Evolutionary conservation across 2,113 vertebrate genomes (phyloP).

Genomic region (Vidua chalybeata): DNA sequence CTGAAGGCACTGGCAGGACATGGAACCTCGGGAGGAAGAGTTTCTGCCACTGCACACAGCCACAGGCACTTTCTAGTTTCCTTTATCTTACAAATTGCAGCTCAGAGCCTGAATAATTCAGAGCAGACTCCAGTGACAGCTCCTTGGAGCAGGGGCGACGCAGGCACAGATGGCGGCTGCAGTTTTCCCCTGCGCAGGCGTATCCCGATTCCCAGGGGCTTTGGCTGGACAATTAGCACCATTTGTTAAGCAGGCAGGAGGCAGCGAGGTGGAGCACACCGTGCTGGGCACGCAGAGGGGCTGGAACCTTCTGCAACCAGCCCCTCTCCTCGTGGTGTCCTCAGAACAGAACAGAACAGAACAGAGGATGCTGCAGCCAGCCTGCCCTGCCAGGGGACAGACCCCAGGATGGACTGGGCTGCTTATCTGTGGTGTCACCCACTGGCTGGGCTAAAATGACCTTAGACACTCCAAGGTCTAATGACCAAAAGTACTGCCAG

Average conservation of each 20-base stretch:
- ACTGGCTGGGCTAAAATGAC: background rate
- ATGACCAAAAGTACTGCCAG: background rate
- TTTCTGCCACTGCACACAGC: background rate
- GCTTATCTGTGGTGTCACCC: background rate
- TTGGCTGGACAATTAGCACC: background rate
- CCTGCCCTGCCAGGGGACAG: background rate
- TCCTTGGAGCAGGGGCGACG: background rate
- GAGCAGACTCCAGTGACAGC: background rate
- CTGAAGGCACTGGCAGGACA: background rate
- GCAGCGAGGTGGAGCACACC: background rate
- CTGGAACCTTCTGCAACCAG: background rate
- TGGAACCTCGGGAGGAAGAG: background rate
- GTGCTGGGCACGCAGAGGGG: background rate
- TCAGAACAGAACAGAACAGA: background rate
- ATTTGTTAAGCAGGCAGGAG: constrained; percentile 9
- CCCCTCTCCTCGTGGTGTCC: background rate
- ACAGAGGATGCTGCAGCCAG: background rate
- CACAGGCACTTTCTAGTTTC: background rate
- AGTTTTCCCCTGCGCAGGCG: background rate
- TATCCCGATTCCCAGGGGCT: background rate
- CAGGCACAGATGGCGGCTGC: background rate
- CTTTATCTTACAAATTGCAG: background rate
- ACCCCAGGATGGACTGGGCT: rapidly evolving
- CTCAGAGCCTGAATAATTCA: constrained; percentile 44
- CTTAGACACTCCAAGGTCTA: background rate